Evolutionary conservation across 2,888 invertebrate species (phyloP).

Genomic region (Amblyteles armatorius): DNA sequence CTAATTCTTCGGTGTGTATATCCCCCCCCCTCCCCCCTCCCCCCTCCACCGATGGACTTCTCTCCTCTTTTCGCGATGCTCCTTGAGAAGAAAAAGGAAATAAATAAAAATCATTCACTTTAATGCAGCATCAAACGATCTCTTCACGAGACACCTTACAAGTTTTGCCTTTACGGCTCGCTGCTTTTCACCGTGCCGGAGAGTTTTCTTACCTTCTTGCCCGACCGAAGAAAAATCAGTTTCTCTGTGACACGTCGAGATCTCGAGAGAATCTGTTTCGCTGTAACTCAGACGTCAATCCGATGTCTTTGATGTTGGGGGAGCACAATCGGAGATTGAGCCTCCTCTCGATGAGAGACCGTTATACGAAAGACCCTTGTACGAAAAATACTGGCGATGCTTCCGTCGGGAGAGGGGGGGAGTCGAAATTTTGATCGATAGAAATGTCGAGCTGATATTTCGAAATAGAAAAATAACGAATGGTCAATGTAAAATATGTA

Average conservation of each 20-base stretch:
- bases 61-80: slow-evolving; percentile 10
- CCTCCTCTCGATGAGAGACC: no score
- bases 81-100: background rate
- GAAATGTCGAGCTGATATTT: no score
- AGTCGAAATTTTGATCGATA: no score
- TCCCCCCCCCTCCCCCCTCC: slow-evolving; percentile 29
- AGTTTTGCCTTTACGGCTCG: background rate
- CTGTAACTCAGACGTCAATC: no score
- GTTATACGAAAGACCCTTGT: no score
- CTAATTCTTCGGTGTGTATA: slow-evolving; percentile 66
- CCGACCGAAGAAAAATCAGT: background rate
- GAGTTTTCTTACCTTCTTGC: slow-evolving; percentile 4
- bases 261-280: no score
- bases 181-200: slow-evolving; percentile 4
- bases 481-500: background rate
- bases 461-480: no score
- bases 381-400: no score
- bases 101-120: background rate
- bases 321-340: no score
- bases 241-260: background rate
- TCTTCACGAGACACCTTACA: background rate
- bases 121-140: slow-evolving; percentile 13
- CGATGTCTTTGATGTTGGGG: no score
- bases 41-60: background rate
- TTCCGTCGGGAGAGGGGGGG: background rate